Percentiles rank a stretch among this genome's conserved stretches.
Conservation (phyloP, 2,113 vertebrate species). For the Macaca mulatta region DNA sequence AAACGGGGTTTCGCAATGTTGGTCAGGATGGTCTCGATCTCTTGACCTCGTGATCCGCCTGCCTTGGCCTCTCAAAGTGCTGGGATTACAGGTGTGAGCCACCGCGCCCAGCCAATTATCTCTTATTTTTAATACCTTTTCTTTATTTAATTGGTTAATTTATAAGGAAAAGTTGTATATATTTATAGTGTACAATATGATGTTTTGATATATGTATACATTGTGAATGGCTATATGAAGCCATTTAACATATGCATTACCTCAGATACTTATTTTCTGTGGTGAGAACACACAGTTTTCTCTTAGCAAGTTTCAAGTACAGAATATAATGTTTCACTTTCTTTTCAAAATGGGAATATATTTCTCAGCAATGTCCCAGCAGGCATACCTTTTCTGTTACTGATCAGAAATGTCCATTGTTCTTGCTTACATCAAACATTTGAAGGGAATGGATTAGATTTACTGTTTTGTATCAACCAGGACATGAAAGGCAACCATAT, state of each 20-base stretch:
- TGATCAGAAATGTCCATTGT: neutral
- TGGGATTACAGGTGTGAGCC: no score
- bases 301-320: neutral
- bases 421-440: neutral
- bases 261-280: neutral
- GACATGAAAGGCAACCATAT: neutral
- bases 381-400: neutral
- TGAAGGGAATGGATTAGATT: neutral
- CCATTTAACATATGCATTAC: neutral
- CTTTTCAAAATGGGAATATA: neutral
- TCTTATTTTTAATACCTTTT: neutral
- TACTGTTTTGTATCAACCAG: neutral
- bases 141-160: neutral
- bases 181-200: neutral
- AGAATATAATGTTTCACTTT: neutral
- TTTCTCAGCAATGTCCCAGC: neutral
- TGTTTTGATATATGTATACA: neutral
- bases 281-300: neutral
- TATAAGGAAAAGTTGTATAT: neutral
- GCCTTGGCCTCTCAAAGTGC: no score
- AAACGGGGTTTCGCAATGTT: no score
- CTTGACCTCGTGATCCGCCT: no score
- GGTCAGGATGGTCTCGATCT: no score
- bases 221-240: neutral
- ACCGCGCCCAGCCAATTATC: fast-evolving